phyloP scores from a whole-genome alignment of 1,140 invertebrate genomes.

The Anagrus nilaparvatae region DNA sequence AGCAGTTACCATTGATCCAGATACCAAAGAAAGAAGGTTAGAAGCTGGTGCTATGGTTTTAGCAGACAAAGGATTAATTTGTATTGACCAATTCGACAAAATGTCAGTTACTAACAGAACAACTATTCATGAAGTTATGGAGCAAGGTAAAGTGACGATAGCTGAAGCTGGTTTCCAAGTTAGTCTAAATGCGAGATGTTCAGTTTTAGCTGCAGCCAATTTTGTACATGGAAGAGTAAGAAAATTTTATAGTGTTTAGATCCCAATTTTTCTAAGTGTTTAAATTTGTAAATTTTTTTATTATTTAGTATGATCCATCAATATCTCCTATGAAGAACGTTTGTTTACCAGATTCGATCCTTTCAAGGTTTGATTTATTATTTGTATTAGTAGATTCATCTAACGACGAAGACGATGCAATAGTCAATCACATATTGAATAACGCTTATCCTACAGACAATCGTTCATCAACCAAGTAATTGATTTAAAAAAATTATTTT shows the following conservation, averaged over 20 bases:
- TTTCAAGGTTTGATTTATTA: constrained; percentile 97
- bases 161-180: constrained; percentile 99
- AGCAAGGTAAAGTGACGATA: constrained; percentile 92
- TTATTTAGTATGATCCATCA: constrained; percentile 88
- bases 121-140: constrained; percentile 98
- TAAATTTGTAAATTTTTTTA: constrained; percentile 14
- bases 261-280: too few relatives aligned
- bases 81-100: constrained; percentile 99
- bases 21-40: constrained; percentile 81
- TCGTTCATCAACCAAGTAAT: too few relatives aligned
- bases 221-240: constrained; percentile 94
- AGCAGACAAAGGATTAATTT: constrained; percentile 94
- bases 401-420: constrained; percentile 80
- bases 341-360: constrained; percentile 91
- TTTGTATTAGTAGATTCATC: constrained; percentile 94
- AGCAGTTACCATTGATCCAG: constrained; percentile 91
- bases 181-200: constrained; percentile 93
- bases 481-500: too few relatives aligned
- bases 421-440: constrained; percentile 69
- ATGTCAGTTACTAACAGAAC: constrained; percentile 99
- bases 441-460: too few relatives aligned
- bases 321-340: constrained; percentile 99
- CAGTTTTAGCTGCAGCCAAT: constrained; percentile 97
- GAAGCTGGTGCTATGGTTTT: constrained; percentile 99
- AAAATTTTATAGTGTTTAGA: constrained; percentile 3